Evolutionary conservation across 2,797 vertebrate genomes (phyloP), one percentile per base, ranked within the genome.

Genomic region (Galaxias olidus): DNA sequence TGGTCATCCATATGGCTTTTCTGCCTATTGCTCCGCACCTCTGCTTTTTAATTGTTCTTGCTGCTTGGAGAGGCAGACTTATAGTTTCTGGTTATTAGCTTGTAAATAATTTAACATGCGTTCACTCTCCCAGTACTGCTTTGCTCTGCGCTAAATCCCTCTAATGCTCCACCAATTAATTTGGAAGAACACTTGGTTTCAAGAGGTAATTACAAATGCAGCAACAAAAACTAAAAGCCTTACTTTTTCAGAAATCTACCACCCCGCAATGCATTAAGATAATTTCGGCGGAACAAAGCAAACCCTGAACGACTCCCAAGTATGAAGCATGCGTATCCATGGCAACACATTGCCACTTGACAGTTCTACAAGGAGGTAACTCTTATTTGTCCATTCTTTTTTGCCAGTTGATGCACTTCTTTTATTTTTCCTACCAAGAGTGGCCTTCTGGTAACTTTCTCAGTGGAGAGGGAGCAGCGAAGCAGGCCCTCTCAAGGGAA

Each of bases 111-210:
- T 57, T 41, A 42, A 11, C 20, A 15, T 56, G 20, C 47, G 41
- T 14, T 46, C 19, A 14, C n/a, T n/a, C 20, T 1, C 20, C 13
- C 30, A 15, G 49, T 43, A 42, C 47, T 40, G 0, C 15, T 53
- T 54, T 44, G 30, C 41, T 8, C 63, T 43, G 1, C 10, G 19
- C 18, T 15, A 19, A 64, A 64, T 41, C 12, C 45, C 58, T 42
- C 40, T 14, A 42, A 58, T 49, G 55, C 46, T 63, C 59, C 30
- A 10, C 30, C 30, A 58, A 50, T 65, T 65, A 50, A 15, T 65
- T 65, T 15, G 45, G 14, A n/a, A 12, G 56, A 48, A 63, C 45
- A 40, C 18, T 49, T 50, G 41, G 15, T 43, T 43, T 50, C 6
- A 18, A 19, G 50, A 53, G 40, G 9, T 43, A 10, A 19, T 54